Conservation (phyloP, 2,888 invertebrate genomes). For the Drosophila ustulata region DNA sequence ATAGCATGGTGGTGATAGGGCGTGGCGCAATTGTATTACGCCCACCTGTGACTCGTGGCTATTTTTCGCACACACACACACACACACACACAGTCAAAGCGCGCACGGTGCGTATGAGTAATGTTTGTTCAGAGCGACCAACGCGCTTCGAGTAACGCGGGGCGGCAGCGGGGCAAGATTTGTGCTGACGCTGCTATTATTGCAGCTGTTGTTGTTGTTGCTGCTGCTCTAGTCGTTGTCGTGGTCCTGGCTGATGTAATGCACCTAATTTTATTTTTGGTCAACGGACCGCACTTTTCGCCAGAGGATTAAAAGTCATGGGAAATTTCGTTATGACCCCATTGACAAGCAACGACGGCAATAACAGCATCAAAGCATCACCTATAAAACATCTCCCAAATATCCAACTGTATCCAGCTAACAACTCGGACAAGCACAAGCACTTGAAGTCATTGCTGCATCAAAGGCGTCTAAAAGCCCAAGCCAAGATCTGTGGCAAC, state of each 20-base stretch:
- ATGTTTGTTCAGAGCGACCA: slow-evolving; percentile 41
- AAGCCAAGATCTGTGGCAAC: slow-evolving; percentile 1
- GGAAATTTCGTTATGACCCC: slow-evolving; percentile 26
- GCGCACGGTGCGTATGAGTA: slow-evolving; percentile 57
- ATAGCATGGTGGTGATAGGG: slow-evolving; percentile 33
- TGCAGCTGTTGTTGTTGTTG: slow-evolving; percentile 20
- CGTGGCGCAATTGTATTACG: slow-evolving; percentile 69
- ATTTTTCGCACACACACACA: slow-evolving; percentile 36
- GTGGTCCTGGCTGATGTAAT: slow-evolving; percentile 38
- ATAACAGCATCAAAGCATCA: not conserved
- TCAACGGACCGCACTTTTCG: slow-evolving; percentile 45
- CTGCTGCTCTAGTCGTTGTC: slow-evolving; percentile 10
- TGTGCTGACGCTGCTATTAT: slow-evolving; percentile 49
- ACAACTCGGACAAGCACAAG: slow-evolving; percentile 23
- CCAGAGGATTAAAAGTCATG: slow-evolving; percentile 21
- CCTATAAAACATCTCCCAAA: not conserved
- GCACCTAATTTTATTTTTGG: slow-evolving; percentile 56
- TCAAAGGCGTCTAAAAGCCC: slow-evolving; percentile 34
- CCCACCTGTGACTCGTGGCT: slow-evolving; percentile 72
- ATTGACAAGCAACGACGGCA: slow-evolving; percentile 2
- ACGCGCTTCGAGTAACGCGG: not conserved
- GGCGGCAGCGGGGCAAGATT: slow-evolving; percentile 15
- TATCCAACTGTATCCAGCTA: too few species aligned
- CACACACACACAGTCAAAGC: not conserved
- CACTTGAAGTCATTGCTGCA: not conserved